Evolutionary conservation across 64 coral and sea anemone genomes (phyloP), one percentile per base, ranked within the genome.

Genomic region (Pocillopora verrucosa): DNA sequence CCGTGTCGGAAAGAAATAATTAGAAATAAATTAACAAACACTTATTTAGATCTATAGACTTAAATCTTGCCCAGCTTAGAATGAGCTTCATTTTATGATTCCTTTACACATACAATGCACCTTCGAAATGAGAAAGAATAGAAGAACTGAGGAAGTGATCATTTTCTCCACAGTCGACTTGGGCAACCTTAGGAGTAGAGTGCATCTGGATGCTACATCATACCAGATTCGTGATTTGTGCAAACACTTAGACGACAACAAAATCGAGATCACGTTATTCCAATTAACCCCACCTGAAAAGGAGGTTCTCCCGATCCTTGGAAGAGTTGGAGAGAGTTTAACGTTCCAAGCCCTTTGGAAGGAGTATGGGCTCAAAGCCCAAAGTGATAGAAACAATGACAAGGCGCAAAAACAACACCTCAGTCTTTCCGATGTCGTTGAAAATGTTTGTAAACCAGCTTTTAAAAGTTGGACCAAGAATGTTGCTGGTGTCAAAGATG

Each of bases 331-430:
- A 1, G 1, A 77, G 26, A 93, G 77, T 82, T 36, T 15, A 14
- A 74, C 72, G 41, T 93, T 93, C 65, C 86, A 83, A 38, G 57
- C 20, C 1, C 74, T 81, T 69, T 93, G 91, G 91, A 78, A 4
- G 75, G 56, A 67, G 72, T 24, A 67, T 10, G 82, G 76, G 45
- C 88, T 65, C 9, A 22, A 25, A 63, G 65, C 63, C 1, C 70
- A 80, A 51, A 34, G 35, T 61, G 59, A 79, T 11, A 87, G 75
- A 60, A 20, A 81, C 37, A 82, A 61, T 1, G 51, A 88, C 77
- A 59, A 74, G 60, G n/a, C n/a, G 38, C 24, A 73, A 13, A 59
- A 76, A 64, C 75, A 62, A 5, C 0, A 57, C 56, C 65, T 93
- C 6, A 93, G 51, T 20, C 70, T 83, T 10, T 56, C n/a, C 11